Conservation (phyloP, 2,888 invertebrate genomes). For the Nycteola revayana region DNA sequence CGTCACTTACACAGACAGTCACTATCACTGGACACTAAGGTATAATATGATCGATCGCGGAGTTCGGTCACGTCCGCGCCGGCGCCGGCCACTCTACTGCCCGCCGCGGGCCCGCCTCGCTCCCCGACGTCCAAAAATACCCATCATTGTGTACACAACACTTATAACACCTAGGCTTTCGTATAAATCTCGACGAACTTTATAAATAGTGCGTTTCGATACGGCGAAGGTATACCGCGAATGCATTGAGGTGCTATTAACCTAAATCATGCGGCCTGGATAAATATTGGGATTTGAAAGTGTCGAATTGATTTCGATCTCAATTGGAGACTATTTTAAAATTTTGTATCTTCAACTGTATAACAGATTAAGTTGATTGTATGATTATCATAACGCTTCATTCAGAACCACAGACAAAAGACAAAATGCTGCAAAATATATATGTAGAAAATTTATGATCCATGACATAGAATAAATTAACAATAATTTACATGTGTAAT, state of each 20-base stretch:
- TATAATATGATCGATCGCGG: constrained; percentile 39
- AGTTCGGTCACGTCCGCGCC: constrained; percentile 46
- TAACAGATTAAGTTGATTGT: no score
- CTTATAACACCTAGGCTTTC: constrained; percentile 70
- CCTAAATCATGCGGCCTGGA: constrained; percentile 35
- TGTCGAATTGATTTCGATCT: background rate
- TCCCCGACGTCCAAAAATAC: constrained; percentile 68
- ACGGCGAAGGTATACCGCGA: constrained; percentile 32
- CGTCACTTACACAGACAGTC: constrained; percentile 64
- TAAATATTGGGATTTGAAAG: constrained; percentile 13
- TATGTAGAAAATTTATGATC: no score
- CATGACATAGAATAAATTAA: no score
- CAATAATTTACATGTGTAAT: no score
- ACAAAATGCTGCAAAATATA: no score
- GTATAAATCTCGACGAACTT: constrained; percentile 61
- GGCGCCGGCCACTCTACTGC: constrained; percentile 61
- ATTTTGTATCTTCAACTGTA: no score
- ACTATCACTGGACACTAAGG: constrained; percentile 47
- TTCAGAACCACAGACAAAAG: no score
- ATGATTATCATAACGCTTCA: no score
- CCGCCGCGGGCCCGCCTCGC: constrained; percentile 46
- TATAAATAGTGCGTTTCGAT: constrained; percentile 58
- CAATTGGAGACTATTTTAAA: no score
- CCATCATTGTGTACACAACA: constrained; percentile 75
- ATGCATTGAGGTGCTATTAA: constrained; percentile 39